A percentile compares a stretch with the other conserved stretches of the same genome.
Conservation (phyloP, 2,113 vertebrate species). For the Clarias magur region DNA sequence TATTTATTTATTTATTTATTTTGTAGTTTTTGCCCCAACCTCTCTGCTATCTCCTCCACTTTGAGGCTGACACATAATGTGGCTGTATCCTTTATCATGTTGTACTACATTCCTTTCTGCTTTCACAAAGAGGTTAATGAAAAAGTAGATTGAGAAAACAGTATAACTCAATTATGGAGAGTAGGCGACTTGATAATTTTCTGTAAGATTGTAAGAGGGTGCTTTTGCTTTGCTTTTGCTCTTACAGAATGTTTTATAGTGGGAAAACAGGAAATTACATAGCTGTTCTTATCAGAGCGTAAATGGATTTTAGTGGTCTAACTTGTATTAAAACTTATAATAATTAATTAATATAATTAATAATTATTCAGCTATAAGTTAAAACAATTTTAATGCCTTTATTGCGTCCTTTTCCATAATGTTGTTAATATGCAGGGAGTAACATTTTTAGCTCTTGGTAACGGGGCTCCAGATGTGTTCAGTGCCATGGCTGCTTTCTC, state of each 20-base stretch:
- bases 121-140: neutral
- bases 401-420: conserved; percentile 72
- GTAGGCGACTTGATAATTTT: neutral
- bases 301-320: neutral
- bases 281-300: neutral
- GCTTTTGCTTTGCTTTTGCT: neutral
- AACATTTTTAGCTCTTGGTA: conserved; percentile 94
- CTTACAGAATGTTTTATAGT: neutral
- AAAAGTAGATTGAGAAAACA: neutral
- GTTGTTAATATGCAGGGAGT: conserved; percentile 79
- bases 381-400: neutral
- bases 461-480: conserved; percentile 94
- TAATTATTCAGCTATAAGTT: neutral
- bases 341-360: too few species aligned
- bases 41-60: conserved; percentile 86
- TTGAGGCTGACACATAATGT: conserved; percentile 92
- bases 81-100: conserved; percentile 87
- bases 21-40: conserved; percentile 91
- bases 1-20: conserved; percentile 40
- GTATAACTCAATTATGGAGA: neutral
- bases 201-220: neutral
- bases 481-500: conserved; percentile 93
- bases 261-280: neutral
- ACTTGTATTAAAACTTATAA: neutral
- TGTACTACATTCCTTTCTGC: neutral